Evolutionary conservation across 2,113 vertebrate species (phyloP).

Genomic region (Hyperopisus bebe): DNA sequence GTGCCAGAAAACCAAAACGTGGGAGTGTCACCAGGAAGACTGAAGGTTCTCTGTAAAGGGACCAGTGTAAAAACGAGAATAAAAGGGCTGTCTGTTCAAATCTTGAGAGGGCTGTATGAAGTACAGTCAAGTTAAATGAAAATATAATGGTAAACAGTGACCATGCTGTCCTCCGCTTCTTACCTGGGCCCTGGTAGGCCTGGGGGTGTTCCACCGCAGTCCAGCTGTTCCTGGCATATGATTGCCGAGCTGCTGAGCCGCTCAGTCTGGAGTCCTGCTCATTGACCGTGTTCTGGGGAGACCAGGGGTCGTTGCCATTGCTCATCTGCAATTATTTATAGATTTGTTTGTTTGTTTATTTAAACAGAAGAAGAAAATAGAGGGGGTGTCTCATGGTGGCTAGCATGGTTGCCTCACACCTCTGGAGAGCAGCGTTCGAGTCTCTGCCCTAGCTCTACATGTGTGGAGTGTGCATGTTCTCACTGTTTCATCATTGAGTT

Average conservation of each 20-base stretch:
- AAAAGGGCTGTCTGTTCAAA: neutral
- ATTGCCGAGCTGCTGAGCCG: conserved; percentile 67
- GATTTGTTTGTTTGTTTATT: neutral
- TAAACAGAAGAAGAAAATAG: neutral
- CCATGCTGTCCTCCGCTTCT: conserved; percentile 10
- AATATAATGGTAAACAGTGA: neutral
- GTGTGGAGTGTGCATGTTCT: neutral
- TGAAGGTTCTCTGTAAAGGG: neutral
- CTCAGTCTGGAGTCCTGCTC: conserved; percentile 77
- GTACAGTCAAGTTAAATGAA: neutral
- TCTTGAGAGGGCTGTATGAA: neutral
- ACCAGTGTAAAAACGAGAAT: neutral
- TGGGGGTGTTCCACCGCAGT: conserved; percentile 72
- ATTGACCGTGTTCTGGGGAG: conserved; percentile 66
- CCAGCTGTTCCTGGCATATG: conserved; percentile 71
- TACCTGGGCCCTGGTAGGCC: conserved; percentile 95
- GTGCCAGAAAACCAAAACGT: neutral
- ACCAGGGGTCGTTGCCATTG: conserved; percentile 82
- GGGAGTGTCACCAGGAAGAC: neutral
- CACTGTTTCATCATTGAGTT: neutral
- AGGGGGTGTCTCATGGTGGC: neutral
- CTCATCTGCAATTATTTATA: conserved; percentile 53
- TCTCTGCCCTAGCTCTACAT: neutral
- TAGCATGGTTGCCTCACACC: neutral
- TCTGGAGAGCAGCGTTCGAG: neutral